Base-by-base conservation (phyloP, 2,113 vertebrate genomes). In the Euleptes europaea region DNA sequence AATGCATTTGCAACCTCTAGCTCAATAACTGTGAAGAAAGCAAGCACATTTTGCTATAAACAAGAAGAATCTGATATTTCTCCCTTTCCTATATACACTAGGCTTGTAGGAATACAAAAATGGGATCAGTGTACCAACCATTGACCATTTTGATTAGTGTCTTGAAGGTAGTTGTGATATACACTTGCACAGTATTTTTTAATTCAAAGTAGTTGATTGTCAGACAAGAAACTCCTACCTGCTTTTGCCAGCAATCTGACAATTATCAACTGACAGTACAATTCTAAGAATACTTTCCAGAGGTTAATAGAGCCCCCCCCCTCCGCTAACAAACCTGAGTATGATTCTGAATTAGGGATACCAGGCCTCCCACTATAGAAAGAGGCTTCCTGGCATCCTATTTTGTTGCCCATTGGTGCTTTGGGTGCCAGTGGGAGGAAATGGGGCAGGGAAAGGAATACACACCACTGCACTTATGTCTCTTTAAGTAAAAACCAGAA, bases 1-100 rank as follows among this genome's bases (percentile, higher is more conserved):
- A 72, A 1, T 71, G n/a, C 8, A 15, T 54, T 69, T 82, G 33
- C 4, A 70, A 0, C 0, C 40, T 70, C 2, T 35, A 1, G 7
- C 66, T 21, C 4, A 31, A 31, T 17, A 44, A 54, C 14, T 40
- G 12, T 40, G 28, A 65, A 49, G 28, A 17, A 38, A 71, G 14
- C 19, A 71, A 38, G 19, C 23, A 51, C 38, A 51, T 51, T 21
- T 71, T 70, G 44, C 21, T 47, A 49, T 38, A 54, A 51, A 81
- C n/a, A 15, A 19, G 66, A 49, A 80, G 14, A 19, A 10, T 49
- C 9, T 47, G 40, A 66, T 33, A 31, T 67, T 35, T 51, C 67
- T 54, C 21, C 49, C 42, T 14, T 71, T 28, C 23, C 47, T 51
- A 35, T 51, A 70, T 26, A 33, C 63, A 47, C 4, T 12, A 35